Conservation (phyloP, 2,797 vertebrate genomes). For the Arnoldichthys spilopterus region DNA sequence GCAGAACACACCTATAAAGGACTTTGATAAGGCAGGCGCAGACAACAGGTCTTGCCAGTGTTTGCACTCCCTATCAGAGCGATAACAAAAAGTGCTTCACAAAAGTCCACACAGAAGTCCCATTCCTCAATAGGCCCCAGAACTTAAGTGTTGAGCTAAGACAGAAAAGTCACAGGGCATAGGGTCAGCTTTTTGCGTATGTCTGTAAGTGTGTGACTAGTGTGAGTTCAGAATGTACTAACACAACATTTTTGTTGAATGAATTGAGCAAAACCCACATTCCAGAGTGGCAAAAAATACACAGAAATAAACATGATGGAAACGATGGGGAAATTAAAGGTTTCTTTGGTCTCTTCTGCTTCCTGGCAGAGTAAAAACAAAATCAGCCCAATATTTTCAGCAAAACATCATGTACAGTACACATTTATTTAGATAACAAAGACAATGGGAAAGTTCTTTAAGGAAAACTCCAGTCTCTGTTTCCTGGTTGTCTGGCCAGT, state of each 20-base stretch:
- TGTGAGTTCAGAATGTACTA: conserved; percentile 45
- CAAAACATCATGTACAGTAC: conserved; percentile 18
- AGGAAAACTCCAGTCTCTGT: conserved; percentile 35
- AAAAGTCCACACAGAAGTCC: conserved; percentile 53
- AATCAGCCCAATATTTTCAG: conserved; percentile 16
- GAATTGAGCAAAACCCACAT: conserved; percentile 22
- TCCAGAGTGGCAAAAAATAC: conserved; percentile 27
- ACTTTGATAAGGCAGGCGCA: conserved; percentile 60
- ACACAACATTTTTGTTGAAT: conserved; percentile 36
- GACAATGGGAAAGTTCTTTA: conserved; percentile 23
- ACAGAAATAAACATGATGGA: conserved; percentile 17
- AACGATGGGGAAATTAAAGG: not conserved
- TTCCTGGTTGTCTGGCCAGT: conserved; percentile 28
- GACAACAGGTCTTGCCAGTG: conserved; percentile 56
- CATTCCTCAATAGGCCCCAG: conserved; percentile 47
- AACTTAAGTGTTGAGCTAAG: conserved; percentile 36
- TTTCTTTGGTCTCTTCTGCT: conserved; percentile 9
- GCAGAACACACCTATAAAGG: conserved; percentile 58
- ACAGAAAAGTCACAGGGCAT: conserved; percentile 21
- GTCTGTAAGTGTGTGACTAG: conserved; percentile 25
- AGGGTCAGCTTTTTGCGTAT: conserved; percentile 52
- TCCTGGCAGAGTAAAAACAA: conserved; percentile 11
- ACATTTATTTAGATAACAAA: conserved; percentile 17
- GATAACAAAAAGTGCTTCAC: conserved; percentile 59
- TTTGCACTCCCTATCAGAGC: conserved; percentile 60